phyloP scores from a whole-genome alignment of 2,888 invertebrate species.

The Hyppa rectilinea region DNA sequence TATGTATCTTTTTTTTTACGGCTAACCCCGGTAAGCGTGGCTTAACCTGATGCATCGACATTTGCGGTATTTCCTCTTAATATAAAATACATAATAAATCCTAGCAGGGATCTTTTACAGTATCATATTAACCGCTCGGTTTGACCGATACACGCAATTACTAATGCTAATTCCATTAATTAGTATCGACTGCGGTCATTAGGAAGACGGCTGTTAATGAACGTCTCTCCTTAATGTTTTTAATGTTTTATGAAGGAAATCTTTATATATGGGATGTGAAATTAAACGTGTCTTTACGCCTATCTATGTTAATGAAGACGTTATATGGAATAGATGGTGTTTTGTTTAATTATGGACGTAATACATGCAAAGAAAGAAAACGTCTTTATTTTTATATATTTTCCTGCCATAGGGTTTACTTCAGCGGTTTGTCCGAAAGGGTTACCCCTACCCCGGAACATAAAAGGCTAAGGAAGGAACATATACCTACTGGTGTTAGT shows the following conservation, averaged over 20 bases:
- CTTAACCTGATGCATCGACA: too few relatives aligned
- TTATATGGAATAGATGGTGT: neutral
- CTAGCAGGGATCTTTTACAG: neutral
- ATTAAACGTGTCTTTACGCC: conserved; percentile 23
- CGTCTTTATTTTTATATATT: too few relatives aligned
- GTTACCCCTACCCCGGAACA: too few relatives aligned
- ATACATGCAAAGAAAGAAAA: too few relatives aligned
- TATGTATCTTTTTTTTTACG: too few relatives aligned
- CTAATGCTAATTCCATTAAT: conserved; percentile 65
- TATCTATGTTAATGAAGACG: conserved; percentile 11
- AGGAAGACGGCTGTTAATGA: conserved; percentile 59
- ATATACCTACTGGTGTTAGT: too few relatives aligned
- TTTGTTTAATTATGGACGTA: conserved; percentile 26
- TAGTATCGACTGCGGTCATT: conserved; percentile 63
- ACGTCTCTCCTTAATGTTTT: conserved; percentile 49
- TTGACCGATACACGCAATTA: conserved; percentile 61
- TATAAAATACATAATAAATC: conserved; percentile 21
- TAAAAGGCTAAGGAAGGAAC: too few relatives aligned
- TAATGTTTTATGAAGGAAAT: conserved; percentile 38
- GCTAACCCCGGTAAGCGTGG: too few relatives aligned
- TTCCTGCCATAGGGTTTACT: too few relatives aligned
- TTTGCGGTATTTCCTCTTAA: too few relatives aligned
- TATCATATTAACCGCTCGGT: conserved; percentile 61
- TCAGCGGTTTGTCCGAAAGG: too few relatives aligned
- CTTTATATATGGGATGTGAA: conserved; percentile 39